Evolutionary conservation across 2,797 vertebrate species (phyloP), one percentile per base, ranked within the genome.

Genomic region (Micromesistius poutassou): DNA sequence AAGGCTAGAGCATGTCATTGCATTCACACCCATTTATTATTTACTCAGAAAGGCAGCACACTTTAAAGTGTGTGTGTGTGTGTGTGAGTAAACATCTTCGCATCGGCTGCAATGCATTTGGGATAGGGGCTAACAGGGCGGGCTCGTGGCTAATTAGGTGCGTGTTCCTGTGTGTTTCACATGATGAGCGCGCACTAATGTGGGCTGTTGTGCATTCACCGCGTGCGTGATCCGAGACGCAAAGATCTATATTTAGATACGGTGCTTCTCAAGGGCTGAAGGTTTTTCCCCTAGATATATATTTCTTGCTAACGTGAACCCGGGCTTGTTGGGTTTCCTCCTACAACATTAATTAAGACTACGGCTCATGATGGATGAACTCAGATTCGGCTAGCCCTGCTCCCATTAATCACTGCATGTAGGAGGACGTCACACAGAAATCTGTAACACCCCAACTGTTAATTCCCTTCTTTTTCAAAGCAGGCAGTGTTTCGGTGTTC

Each of bases 311-410:
- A 91, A 94, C 91, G 91, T 92, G 91, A 85, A 92, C 82, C 85
- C 83, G 85, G 81, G 81, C 76, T 86, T 33, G 62, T 90, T 87
- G 90, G 88, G 87, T 85, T 33, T 30, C 88, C 90, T 93, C 92
- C 91, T 91, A 91, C 92, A 91, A 88, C 91, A 94, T 94, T 94
- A 94, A 94, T 95, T 94, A 94, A 93, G 91, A 89, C 86, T 79
- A 76, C 28, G 81, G 84, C 83, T 89, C 75, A 84, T 94, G 94
- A 95, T 94, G 90, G 91, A 94, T 92, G 85, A 90, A 91, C 89
- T 89, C 87, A 87, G 88, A 88, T 91, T 89, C 88, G 84, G 88
- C 86, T 79, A 82, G 80, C 85, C 81, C 75, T 74, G 25, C 85
- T 89, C 89, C 90, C 93, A 94, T 95, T 93, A 88, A 95, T 95